Evolutionary conservation across 2,113 vertebrate genomes (phyloP).

Genomic region (cat (Felis catus)): DNA sequence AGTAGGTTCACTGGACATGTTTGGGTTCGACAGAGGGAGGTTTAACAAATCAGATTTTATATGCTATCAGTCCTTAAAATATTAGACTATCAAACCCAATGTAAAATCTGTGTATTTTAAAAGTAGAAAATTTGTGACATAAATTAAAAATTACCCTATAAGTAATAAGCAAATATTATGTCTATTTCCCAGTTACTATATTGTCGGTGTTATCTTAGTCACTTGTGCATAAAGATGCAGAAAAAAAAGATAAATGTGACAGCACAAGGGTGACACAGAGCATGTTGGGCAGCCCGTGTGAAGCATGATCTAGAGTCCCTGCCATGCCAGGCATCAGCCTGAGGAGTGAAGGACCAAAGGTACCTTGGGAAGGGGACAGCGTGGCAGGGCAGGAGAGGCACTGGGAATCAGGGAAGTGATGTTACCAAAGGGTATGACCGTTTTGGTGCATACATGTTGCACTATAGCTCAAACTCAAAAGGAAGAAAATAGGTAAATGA

Average conservation of each 20-base stretch:
- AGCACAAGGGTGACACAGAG: background rate
- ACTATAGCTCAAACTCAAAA: background rate
- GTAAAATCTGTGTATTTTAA: background rate
- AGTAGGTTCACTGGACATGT: background rate
- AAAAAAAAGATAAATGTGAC: background rate
- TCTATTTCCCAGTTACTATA: constrained; percentile 68
- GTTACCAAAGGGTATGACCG: background rate
- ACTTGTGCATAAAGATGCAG: constrained; percentile 63
- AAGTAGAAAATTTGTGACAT: background rate
- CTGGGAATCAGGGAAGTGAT: background rate
- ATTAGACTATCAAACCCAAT: background rate
- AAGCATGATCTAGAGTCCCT: too few relatives aligned
- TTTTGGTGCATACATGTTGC: background rate
- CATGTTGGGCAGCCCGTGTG: background rate
- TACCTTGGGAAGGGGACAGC: background rate
- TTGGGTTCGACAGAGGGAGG: background rate
- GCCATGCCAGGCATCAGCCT: background rate
- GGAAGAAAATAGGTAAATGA: background rate
- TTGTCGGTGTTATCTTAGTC: constrained; percentile 81
- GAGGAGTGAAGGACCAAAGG: accelerated
- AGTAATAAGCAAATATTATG: background rate
- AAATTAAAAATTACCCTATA: background rate
- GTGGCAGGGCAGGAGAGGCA: background rate
- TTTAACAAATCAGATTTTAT: background rate
- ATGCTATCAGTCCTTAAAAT: background rate